These are phyloP conservation scores for Apostichopus japonicus DNA, from an alignment of 35 echinoderm and acorn worm species.

Conservation along the genomic window DNA sequence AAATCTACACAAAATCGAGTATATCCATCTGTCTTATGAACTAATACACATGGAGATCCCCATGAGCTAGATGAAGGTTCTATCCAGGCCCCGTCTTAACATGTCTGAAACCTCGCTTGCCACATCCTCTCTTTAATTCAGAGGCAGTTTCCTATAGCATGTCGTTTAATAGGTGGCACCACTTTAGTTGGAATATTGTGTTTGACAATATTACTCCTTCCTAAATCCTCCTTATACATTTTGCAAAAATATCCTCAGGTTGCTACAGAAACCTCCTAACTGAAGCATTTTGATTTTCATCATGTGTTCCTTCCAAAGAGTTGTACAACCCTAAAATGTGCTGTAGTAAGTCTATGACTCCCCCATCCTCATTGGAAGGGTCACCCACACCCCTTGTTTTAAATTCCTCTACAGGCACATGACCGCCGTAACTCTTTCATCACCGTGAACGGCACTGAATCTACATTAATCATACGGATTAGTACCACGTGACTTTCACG, in stretches of 20 bases:
- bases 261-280: background rate
- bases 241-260: background rate
- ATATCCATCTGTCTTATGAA: too few species aligned
- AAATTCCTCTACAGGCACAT: background rate
- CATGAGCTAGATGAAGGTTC: slow-evolving; percentile 37
- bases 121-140: slow-evolving; percentile 35
- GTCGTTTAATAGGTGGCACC: slow-evolving; percentile 29
- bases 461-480: slow-evolving; percentile 9
- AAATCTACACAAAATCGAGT: too few species aligned
- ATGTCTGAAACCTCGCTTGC: background rate
- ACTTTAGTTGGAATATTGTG: slow-evolving; percentile 18
- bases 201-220: slow-evolving; percentile 23
- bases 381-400: too few species aligned
- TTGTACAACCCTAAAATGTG: background rate
- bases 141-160: slow-evolving; percentile 35
- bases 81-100: slow-evolving; percentile 17
- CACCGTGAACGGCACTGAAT: background rate
- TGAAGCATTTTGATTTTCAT: background rate
- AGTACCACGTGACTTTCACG: background rate
- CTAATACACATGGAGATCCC: background rate
- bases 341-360: background rate
- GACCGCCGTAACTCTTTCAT: background rate
- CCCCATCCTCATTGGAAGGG: background rate
- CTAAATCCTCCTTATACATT: slow-evolving; percentile 10
- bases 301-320: background rate